These are phyloP conservation scores for Halocynthia roretzi DNA, from an alignment of 23 tunicate genomes.

Conservation along the genomic window DNA sequence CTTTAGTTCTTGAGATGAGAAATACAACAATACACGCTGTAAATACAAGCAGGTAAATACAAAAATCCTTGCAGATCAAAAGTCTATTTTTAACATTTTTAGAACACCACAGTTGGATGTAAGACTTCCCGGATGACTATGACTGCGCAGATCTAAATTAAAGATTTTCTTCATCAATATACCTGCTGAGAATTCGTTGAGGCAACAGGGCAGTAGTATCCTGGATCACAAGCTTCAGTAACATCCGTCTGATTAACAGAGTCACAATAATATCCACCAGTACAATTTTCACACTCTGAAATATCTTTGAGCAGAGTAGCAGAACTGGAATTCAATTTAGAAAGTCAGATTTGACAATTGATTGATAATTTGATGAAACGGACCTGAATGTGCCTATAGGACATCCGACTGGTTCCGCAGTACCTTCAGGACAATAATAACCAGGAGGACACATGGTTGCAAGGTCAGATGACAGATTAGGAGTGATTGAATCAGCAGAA, in stretches of 20 bases:
- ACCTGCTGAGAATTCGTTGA: slow-evolving; percentile 58
- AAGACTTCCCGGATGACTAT: too few species aligned
- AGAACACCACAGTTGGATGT: too few species aligned
- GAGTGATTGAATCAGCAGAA: slow-evolving; percentile 71
- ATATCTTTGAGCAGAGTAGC: slow-evolving; percentile 9
- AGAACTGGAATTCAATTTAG: slow-evolving; percentile 22
- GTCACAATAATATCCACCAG: slow-evolving; percentile 85
- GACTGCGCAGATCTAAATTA: too few species aligned
- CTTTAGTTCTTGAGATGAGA: too few species aligned
- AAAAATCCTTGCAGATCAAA: too few species aligned
- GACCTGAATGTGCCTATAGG: slow-evolving; percentile 76
- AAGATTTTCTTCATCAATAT: too few species aligned
- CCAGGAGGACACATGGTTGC: slow-evolving; percentile 75
- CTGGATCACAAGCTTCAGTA: slow-evolving; percentile 60
- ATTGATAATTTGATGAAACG: neutral
- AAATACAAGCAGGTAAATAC: too few species aligned
- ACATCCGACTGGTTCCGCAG: slow-evolving; percentile 60
- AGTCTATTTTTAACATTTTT: too few species aligned
- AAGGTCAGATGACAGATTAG: slow-evolving; percentile 31
- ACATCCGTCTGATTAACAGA: slow-evolving; percentile 32
- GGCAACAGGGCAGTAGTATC: slow-evolving; percentile 71
- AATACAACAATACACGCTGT: too few species aligned
- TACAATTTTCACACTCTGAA: slow-evolving; percentile 69
- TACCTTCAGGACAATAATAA: slow-evolving; percentile 69
- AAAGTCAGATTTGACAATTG: neutral